Evolutionary conservation across 2,888 invertebrate species (phyloP), one percentile per base, ranked within the genome.

Genomic region (Xylota sylvarum): DNA sequence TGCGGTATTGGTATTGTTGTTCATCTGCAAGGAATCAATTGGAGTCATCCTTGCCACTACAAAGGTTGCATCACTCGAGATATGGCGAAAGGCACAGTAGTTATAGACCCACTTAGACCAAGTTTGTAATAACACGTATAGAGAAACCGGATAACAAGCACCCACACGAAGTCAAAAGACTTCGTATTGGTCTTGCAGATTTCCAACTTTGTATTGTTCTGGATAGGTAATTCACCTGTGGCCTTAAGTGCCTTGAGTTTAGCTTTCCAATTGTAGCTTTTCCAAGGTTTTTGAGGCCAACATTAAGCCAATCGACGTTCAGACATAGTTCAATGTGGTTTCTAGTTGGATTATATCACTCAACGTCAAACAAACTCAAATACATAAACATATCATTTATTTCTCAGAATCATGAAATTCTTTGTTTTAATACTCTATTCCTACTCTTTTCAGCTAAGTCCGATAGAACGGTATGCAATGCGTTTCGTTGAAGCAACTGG

Each of bases 401-500:
- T 7, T 32, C 12, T n/a, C 9, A 5, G 1, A n/a, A n/a, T n/a
- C n/a, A n/a, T n/a, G n/a, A n/a, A n/a, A n/a, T n/a, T n/a, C 23
- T 43, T 10, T 2, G 0, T 43, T 55, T 27, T 40, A 6, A 19
- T 55, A 35, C 46, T 10, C 56, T 27, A 32, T 48, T 58, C 40
- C 4, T 62, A 10, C 58, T 37, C 2, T 88, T 90, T 92, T 55
- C 93, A 99, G 98, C 93, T 99, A 87, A 96, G 96, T 40, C 97
- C 98, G 0, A 96, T 99, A 85, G 99, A 99, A 93, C 95, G 96
- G 72, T 99, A 98, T 93, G 99, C 99, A 14, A 97, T 99, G 95
- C 95, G 95, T 23, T 96, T 97, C 90, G 96, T 99, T 89, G 99
- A 99, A 93, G 95, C 96, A 89, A 96, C 97, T 74, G 95, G 95